These are phyloP conservation scores for Saccopteryx bilineata DNA, from an alignment of 2,113 vertebrate genomes.

Conservation along the genomic window DNA sequence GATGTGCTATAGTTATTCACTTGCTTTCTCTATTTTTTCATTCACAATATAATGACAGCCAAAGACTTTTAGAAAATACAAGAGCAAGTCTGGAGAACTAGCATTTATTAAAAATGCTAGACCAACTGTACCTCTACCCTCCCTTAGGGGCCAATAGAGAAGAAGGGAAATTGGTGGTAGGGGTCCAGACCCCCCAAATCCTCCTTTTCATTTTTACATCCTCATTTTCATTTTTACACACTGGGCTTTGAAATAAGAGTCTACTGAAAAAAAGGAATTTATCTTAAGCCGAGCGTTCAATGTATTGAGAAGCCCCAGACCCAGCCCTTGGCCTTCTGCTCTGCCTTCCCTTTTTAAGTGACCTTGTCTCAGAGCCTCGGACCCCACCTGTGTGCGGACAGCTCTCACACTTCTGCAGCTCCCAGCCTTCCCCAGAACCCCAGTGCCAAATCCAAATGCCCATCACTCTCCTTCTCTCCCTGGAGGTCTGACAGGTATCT, in stretches of 20 bases:
- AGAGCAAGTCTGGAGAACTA: background rate
- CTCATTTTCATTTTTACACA: background rate
- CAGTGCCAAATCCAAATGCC: fast-evolving
- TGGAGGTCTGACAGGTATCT: background rate
- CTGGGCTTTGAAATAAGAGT: background rate
- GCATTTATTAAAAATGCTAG: background rate
- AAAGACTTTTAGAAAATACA: background rate
- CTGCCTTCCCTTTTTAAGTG: background rate
- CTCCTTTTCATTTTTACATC: background rate
- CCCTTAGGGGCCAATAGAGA: background rate
- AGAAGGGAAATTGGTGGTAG: background rate
- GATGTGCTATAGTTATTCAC: background rate
- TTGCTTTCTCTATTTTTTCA: background rate
- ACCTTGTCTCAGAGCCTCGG: background rate
- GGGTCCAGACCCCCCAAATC: background rate
- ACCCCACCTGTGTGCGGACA: fast-evolving
- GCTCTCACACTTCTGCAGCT: background rate
- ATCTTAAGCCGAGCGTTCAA: background rate
- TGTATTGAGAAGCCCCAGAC: background rate
- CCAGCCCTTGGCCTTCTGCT: no score
- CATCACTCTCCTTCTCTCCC: background rate
- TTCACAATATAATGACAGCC: background rate
- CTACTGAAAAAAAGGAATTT: background rate
- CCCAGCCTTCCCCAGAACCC: background rate
- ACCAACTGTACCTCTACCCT: background rate